Base-by-base conservation (phyloP, 2,888 invertebrate species). In the Leucophenga maculata region DNA sequence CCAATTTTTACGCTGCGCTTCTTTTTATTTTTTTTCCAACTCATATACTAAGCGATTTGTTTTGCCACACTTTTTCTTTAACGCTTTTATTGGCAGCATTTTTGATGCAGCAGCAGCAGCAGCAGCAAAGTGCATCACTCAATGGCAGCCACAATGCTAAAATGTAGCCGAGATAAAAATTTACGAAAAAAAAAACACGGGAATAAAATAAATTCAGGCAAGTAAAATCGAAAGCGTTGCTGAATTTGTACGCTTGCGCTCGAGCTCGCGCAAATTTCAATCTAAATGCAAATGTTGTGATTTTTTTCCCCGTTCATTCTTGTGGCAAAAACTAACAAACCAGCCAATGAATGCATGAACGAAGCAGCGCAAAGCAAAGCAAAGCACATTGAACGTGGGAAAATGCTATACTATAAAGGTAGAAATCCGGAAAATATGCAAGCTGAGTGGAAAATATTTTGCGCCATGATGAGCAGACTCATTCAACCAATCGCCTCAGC, bases 201-300 rank as follows among this genome's bases (percentile, higher is more conserved):
- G 8, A 32, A 39, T 39, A 8, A 39, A 39, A 39, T 11, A 39
- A 9, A 11, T 39, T 39, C 39, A 11, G 39, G 39, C 39, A 39
- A 39, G 39, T 8, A 65, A 50, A 46, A 65, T 48, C 48, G 22
- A 62, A 32, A 68, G 26, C 20, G 67, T 44, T 39, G 55, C 55
- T 55, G 57, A 55, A 57, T 71, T 60, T 83, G 69, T 64, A 22
- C 46, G 46, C 16, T 60, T 83, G 69, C 48, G 22, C 46, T 20
- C 16, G 46, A 1, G 48, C 48, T 8, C 68, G 66, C 74, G 73
- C 70, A 76, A 78, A 80, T 80, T 84, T 77, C 80, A 80, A 80
- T 80, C 80, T 80, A 80, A 80, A 80, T 80, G 80, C 80, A 80
- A 80, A 80, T 80, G 81, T 69, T 82, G 77, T 78, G 78, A 72